A percentile compares a stretch with the other conserved stretches of the same genome.
These are phyloP conservation scores for Sarcophaga bullata DNA, from an alignment of 1,140 invertebrate genomes.

Conservation along the genomic window DNA sequence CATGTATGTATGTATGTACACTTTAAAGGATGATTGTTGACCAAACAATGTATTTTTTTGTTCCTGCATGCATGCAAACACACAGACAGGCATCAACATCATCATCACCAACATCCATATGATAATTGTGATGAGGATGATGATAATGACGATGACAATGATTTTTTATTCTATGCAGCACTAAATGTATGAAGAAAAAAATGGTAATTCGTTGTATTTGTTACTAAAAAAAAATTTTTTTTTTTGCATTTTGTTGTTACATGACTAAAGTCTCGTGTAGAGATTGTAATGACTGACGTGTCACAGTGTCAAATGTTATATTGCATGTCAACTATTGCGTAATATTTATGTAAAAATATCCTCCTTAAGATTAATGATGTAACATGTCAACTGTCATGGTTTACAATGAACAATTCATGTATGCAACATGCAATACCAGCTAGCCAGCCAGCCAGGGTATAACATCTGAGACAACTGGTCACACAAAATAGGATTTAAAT, in stretches of 20 bases:
- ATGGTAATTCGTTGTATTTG: no score
- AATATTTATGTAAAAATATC: slow-evolving; percentile 30
- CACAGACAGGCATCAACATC: no score
- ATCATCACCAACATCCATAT: no score
- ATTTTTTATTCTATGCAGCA: no score
- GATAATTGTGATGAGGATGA: no score
- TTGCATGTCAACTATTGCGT: not conserved
- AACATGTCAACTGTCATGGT: slow-evolving; percentile 48
- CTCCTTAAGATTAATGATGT: slow-evolving; percentile 61
- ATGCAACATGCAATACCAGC: not conserved
- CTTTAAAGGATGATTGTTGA: not conserved
- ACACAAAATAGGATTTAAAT: not conserved
- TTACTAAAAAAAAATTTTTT: no score
- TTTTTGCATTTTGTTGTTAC: no score
- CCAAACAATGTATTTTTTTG: not conserved
- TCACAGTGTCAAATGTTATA: not conserved
- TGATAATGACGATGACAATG: no score
- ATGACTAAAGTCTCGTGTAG: no score
- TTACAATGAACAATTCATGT: slow-evolving; percentile 45
- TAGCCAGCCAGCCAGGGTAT: not conserved
- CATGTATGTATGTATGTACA: not conserved
- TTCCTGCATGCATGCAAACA: no score
- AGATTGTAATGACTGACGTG: not conserved
- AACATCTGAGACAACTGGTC: not conserved
- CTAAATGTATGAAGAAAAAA: no score